Evolutionary conservation across 2,113 vertebrate species (phyloP), one percentile per base, ranked within the genome.

Genomic region (Brachypteracias leptosomus): DNA sequence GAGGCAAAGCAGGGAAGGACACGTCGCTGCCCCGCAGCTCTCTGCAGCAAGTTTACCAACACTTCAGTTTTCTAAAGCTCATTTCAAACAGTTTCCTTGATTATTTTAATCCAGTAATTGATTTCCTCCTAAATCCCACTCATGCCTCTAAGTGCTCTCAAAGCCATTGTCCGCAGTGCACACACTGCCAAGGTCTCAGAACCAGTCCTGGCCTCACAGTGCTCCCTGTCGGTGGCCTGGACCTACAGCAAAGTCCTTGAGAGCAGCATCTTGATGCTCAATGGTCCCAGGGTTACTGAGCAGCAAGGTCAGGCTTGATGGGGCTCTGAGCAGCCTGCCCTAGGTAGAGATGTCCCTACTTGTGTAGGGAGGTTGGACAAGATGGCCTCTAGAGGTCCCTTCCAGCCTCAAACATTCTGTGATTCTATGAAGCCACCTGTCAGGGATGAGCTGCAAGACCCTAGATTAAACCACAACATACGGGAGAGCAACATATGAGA

Each of bases 21-120:
- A 58, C 13, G 57, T 28, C 6, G 0, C 44, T 31, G 24, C 11
- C 75, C 71, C 1, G 2, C 55, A 62, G 46, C 21, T 38, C 58
- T 36, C 83, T 55, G 63, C 42, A 38, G 33, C 26, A 59, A 70
- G 74, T 94, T 86, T 67, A 63, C 55, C 42, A 88, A 59, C 63
- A 71, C 33, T 91, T 73, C 62, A 22, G 18, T 49, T 77, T 85
- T 80, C 61, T 55, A 74, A 85, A 80, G 73, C 59, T 90, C 75
- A 47, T 89, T 93, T 89, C 46, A 81, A 75, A 80, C 2, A 2
- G 20, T 83, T 88, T 80, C 42, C 87, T 65, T 94, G 91, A 91
- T 91, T 55, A 55, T 88, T 91, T 95, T 81, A 94, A 95, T 86
- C 57, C 89, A 58, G 65, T 67, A 76, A 81, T 75, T 88, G 67